Conservation (phyloP, 2,888 invertebrate genomes). For the Pteria penguin region DNA sequence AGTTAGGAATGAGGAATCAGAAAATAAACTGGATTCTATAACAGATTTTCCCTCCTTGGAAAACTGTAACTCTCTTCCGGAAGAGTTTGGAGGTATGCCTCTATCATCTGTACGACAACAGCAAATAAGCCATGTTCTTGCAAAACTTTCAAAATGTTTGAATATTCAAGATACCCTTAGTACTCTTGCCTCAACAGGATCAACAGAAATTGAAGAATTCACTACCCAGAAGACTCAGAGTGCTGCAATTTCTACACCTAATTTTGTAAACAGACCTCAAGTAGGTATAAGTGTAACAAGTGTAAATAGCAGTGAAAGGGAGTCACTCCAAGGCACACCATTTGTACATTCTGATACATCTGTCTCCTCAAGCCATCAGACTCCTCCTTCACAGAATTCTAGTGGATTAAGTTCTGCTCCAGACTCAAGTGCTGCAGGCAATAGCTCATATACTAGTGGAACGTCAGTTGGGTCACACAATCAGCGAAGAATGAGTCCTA, state of each 20-base stretch:
- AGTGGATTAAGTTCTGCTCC: constrained; percentile 9
- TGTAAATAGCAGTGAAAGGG: background rate
- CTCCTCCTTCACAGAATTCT: constrained; percentile 26
- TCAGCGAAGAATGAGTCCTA: constrained; percentile 67
- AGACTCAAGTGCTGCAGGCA: constrained; percentile 5
- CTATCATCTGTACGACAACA: constrained; percentile 70
- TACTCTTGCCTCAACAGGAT: constrained; percentile 36
- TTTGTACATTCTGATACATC: constrained; percentile 2
- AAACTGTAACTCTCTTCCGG: constrained; percentile 65
- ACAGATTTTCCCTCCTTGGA: constrained; percentile 70
- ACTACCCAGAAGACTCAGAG: background rate
- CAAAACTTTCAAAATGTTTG: constrained; percentile 66
- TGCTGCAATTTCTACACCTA: background rate
- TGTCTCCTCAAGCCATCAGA: constrained; percentile 2
- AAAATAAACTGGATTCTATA: constrained; percentile 62
- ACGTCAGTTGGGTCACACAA: constrained; percentile 50
- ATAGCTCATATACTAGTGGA: constrained; percentile 28
- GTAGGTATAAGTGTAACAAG: background rate
- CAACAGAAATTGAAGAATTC: background rate
- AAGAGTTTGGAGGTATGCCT: constrained; percentile 70
- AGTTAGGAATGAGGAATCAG: background rate
- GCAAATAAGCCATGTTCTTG: constrained; percentile 70
- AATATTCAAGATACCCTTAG: constrained; percentile 69
- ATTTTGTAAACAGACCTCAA: background rate
- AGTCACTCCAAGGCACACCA: background rate